A percentile compares a stretch with the other conserved stretches of the same genome.
phyloP scores from a whole-genome alignment of 2,113 vertebrate species.

The Vireo altiloquus region DNA sequence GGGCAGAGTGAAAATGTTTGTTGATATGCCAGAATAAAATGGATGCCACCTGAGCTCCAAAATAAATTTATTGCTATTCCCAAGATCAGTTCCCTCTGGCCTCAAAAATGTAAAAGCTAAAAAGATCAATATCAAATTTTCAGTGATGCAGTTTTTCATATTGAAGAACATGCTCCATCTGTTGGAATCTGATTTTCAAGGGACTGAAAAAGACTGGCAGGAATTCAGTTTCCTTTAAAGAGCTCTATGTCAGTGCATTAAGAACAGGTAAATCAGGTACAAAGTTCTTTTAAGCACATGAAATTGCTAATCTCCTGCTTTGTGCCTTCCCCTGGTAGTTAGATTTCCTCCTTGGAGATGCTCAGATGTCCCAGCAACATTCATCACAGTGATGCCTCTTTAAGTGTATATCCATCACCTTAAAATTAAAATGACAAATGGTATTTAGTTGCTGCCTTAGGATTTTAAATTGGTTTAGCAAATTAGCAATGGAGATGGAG shows the following conservation, averaged over 20 bases:
- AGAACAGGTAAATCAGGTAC: neutral
- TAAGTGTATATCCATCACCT: neutral
- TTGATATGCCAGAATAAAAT: constrained; percentile 22
- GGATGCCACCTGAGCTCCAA: constrained; percentile 5
- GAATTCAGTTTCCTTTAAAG: neutral
- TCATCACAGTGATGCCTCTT: neutral
- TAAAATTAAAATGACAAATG: neutral
- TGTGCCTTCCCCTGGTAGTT: neutral
- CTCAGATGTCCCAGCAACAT: neutral
- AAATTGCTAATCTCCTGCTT: neutral
- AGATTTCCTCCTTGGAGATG: neutral
- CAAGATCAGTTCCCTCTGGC: neutral
- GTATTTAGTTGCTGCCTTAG: neutral
- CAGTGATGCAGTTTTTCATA: neutral
- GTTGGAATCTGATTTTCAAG: constrained; percentile 5
- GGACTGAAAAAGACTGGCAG: neutral
- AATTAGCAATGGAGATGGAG: neutral
- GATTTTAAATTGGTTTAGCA: neutral
- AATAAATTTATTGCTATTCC: constrained; percentile 21
- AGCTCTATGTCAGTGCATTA: neutral
- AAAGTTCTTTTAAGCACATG: neutral
- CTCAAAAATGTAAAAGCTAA: constrained; percentile 3
- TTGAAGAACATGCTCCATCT: neutral
- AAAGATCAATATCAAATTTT: constrained; percentile 42
- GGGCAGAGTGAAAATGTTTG: constrained; percentile 29